Conservation (phyloP, 2,888 invertebrate genomes). For the Conomelus anceps region DNA sequence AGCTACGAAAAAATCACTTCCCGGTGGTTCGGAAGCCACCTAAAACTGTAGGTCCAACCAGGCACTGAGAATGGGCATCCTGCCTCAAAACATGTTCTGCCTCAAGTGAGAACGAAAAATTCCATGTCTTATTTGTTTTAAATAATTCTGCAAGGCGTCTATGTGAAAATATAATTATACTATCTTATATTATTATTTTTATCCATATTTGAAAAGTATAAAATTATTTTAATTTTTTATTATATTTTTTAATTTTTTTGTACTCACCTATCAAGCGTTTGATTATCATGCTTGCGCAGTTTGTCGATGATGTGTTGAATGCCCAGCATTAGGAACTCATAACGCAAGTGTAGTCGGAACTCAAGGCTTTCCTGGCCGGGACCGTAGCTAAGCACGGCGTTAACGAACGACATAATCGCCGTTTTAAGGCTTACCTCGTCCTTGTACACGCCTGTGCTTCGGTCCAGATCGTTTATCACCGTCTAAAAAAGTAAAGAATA, state of each 20-base stretch:
- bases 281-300: slow-evolving; percentile 84
- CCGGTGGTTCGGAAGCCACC: no score
- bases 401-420: slow-evolving; percentile 96
- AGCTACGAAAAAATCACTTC: no score
- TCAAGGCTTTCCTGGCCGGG: slow-evolving; percentile 93
- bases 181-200: no score
- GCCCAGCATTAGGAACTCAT: slow-evolving; percentile 93
- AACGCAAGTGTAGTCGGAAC: slow-evolving; percentile 89
- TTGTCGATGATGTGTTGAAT: slow-evolving; percentile 94
- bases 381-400: slow-evolving; percentile 92
- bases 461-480: slow-evolving; percentile 84
- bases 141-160: no score
- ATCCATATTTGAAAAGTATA: no score
- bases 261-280: slow-evolving; percentile 70
- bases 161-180: no score
- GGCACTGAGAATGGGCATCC: no score
- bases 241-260: background rate
- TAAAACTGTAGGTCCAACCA: no score
- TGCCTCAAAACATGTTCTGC: no score
- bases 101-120: no score
- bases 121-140: no score
- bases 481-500: slow-evolving; percentile 47
- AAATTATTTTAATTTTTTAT: no score
- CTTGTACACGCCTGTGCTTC: slow-evolving; percentile 81
- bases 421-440: slow-evolving; percentile 93